These are phyloP conservation scores for Muschampia plurimacula DNA, from an alignment of 2,888 invertebrate genomes.

Conservation along the genomic window DNA sequence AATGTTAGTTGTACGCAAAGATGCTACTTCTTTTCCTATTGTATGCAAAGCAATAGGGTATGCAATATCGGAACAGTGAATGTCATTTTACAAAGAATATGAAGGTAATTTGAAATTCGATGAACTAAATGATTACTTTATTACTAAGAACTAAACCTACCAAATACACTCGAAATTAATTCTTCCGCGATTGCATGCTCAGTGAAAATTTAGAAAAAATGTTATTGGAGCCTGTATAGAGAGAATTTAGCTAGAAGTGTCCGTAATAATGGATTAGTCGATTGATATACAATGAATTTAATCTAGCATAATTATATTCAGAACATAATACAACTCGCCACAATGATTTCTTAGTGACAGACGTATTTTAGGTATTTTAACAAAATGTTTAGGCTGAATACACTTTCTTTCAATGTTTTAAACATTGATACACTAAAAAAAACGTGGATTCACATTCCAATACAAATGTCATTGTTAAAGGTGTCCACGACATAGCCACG, in stretches of 20 bases:
- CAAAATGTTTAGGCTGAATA: too few species aligned
- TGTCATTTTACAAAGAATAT: not conserved
- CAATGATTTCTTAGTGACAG: not conserved
- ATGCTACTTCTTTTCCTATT: not conserved
- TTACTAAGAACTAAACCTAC: not conserved
- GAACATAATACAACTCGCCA: constrained; percentile 11
- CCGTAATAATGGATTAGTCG: constrained; percentile 6
- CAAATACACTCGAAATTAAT: not conserved
- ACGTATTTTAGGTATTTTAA: not conserved
- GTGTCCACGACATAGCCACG: too few species aligned
- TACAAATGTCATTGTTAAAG: too few species aligned
- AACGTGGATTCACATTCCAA: too few species aligned
- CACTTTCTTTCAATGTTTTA: too few species aligned
- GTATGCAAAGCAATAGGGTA: not conserved
- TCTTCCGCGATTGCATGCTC: not conserved
- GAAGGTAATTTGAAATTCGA: too few species aligned
- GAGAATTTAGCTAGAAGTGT: constrained; percentile 16
- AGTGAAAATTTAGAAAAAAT: not conserved
- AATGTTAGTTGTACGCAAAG: not conserved
- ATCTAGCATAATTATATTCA: constrained; percentile 11
- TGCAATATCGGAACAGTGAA: not conserved
- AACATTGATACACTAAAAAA: too few species aligned
- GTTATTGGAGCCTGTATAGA: constrained; percentile 24
- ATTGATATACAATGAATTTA: constrained; percentile 21
- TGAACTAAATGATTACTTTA: not conserved